Conservation (phyloP, 2,113 vertebrate species). For the Myrmophylax atrothorax region DNA sequence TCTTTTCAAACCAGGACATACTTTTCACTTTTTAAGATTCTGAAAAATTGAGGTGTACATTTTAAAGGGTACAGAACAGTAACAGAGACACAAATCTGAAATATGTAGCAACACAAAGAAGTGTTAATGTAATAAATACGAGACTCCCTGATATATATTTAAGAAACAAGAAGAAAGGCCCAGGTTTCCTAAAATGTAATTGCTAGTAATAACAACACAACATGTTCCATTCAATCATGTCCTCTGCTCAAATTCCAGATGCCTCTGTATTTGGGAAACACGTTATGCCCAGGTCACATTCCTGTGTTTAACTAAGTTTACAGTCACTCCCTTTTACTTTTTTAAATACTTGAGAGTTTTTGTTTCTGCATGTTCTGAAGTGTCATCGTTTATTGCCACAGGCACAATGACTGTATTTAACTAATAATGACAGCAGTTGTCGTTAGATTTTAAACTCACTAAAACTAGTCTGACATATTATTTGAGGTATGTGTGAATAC, state of each 20-base stretch:
- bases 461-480: slow-evolving; percentile 83
- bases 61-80: background rate
- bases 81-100: slow-evolving; percentile 7
- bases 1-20: background rate
- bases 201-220: slow-evolving; percentile 50
- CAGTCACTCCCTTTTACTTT: slow-evolving; percentile 73
- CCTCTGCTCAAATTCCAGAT: slow-evolving; percentile 56
- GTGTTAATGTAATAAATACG: slow-evolving; percentile 4
- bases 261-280: slow-evolving; percentile 64
- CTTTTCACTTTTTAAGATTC: background rate
- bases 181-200: slow-evolving; percentile 27
- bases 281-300: slow-evolving; percentile 77
- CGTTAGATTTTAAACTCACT: slow-evolving; percentile 84
- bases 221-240: slow-evolving; percentile 54
- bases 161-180: background rate
- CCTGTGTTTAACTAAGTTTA: slow-evolving; percentile 65
- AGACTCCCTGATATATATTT: background rate
- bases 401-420: slow-evolving; percentile 77
- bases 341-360: slow-evolving; percentile 70
- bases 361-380: slow-evolving; percentile 78
- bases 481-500: slow-evolving; percentile 79
- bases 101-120: background rate
- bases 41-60: background rate
- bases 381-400: slow-evolving; percentile 71
- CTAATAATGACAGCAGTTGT: slow-evolving; percentile 79